Percentiles rank a stretch among this genome's conserved stretches.
Evolutionary conservation across 2,797 vertebrate species (phyloP).

Genomic region (Lerista edwardsae): DNA sequence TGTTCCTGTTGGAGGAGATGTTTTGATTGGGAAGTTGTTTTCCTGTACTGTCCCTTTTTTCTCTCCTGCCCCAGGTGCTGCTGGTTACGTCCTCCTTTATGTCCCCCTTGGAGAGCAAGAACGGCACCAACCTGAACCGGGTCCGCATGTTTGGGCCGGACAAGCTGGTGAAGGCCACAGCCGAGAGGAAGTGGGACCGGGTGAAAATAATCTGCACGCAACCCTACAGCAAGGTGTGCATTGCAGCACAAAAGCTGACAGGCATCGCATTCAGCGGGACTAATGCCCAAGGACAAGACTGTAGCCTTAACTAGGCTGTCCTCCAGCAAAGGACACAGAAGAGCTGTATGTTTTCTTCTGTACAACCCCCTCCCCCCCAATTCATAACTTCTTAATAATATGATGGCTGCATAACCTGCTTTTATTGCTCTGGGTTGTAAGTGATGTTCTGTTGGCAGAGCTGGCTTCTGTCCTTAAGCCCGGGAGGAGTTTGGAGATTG

Average conservation of each 20-base stretch:
- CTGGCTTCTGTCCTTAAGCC: not conserved
- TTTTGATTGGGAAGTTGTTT: no score
- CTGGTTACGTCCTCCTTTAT: constrained; percentile 92
- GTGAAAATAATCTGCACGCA: constrained; percentile 91
- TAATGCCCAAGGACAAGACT: not conserved
- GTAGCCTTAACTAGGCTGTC: not conserved
- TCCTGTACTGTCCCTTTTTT: not conserved
- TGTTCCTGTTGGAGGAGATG: not conserved
- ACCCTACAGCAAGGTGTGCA: constrained; percentile 87
- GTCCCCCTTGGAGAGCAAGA: constrained; percentile 91
- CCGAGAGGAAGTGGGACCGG: constrained; percentile 89
- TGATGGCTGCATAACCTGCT: not conserved
- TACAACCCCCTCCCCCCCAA: no score
- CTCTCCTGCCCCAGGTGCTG: constrained; percentile 79
- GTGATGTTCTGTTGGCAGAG: not conserved
- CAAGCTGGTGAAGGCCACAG: constrained; percentile 85
- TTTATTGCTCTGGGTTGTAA: not conserved
- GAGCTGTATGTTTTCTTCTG: not conserved
- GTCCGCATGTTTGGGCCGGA: constrained; percentile 86
- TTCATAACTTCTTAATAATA: not conserved
- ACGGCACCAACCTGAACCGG: constrained; percentile 82
- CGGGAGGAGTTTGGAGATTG: no score
- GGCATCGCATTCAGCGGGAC: not conserved
- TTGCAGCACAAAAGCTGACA: not conserved
- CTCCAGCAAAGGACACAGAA: no score